phyloP scores from a whole-genome alignment of 2,888 invertebrate genomes.

The Polylopha cassiicola region DNA sequence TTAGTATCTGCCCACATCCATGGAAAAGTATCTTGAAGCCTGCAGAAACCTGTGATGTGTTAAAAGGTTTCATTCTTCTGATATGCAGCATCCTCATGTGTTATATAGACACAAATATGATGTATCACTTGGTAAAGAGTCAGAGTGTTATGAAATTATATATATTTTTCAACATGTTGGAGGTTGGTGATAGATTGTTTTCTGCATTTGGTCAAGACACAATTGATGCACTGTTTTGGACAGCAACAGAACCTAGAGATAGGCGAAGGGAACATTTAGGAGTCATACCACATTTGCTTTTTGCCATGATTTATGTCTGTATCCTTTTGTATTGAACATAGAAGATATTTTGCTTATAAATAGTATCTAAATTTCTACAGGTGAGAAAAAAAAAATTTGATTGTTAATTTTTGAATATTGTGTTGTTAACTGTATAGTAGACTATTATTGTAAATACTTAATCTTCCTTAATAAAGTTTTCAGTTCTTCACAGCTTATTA shows the following conservation, averaged over 20 bases:
- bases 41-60: conserved; percentile 96
- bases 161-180: conserved; percentile 99
- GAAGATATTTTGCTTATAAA: conserved; percentile 11
- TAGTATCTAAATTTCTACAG: not conserved
- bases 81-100: conserved; percentile 90
- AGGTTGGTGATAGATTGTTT: conserved; percentile 96
- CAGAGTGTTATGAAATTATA: conserved; percentile 99
- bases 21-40: conserved; percentile 83
- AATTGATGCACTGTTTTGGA: conserved; percentile 98
- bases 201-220: conserved; percentile 99
- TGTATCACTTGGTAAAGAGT: conserved; percentile 97
- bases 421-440: too few relatives aligned
- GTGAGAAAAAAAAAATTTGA: not conserved
- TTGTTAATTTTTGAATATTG: too few relatives aligned
- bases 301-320: conserved; percentile 96
- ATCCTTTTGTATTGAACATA: conserved; percentile 80
- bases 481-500: conserved; percentile 90
- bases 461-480: conserved; percentile 30
- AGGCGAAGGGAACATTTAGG: conserved; percentile 90
- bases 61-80: conserved; percentile 93
- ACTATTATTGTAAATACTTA: too few relatives aligned
- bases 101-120: conserved; percentile 97
- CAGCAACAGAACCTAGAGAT: conserved; percentile 95
- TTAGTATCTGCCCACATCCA: conserved; percentile 53
- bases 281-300: conserved; percentile 91